These are phyloP conservation scores for Aphidius colemani DNA, from an alignment of 2,888 invertebrate genomes.

Conservation along the genomic window DNA sequence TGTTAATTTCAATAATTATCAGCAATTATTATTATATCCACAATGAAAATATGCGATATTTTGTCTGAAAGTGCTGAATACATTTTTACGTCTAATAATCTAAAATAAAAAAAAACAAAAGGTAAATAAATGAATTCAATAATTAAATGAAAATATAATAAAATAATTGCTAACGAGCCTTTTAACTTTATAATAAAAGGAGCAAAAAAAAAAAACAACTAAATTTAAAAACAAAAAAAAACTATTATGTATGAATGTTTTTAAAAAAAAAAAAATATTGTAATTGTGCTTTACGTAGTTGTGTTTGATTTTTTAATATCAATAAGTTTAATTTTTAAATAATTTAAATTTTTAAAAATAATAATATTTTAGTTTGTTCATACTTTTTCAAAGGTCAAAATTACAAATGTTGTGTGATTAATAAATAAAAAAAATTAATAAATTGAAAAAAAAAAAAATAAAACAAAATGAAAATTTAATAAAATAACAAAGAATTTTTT, in stretches of 20 bases:
- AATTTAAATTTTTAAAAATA: neutral
- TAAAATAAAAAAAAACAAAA: conserved; percentile 14
- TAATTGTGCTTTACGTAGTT: conserved; percentile 61
- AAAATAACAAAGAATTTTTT: too few species aligned
- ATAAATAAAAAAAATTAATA: neutral
- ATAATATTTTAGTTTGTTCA: too few species aligned
- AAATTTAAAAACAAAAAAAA: conserved; percentile 30
- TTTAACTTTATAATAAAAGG: conserved; percentile 20
- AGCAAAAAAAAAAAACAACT: conserved; percentile 19
- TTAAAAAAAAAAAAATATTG: conserved; percentile 62
- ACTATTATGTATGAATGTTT: conserved; percentile 61
- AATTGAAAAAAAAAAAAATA: neutral
- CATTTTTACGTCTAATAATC: conserved; percentile 26
- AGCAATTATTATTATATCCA: conserved; percentile 10
- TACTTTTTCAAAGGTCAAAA: too few species aligned
- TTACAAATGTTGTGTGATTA: neutral
- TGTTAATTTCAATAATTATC: conserved; percentile 25
- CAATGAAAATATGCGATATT: conserved; percentile 10
- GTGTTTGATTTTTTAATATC: too few species aligned
- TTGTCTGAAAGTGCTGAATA: conserved; percentile 21
- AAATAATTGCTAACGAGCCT: conserved; percentile 20
- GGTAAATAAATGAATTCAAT: conserved; percentile 14
- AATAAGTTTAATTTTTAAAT: conserved; percentile 4
- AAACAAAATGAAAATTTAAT: too few species aligned
- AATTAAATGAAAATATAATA: conserved; percentile 14